Evolutionary conservation across 2,113 vertebrate species (phyloP), one percentile per base, ranked within the genome.

Genomic region (Seriola dumerili): DNA sequence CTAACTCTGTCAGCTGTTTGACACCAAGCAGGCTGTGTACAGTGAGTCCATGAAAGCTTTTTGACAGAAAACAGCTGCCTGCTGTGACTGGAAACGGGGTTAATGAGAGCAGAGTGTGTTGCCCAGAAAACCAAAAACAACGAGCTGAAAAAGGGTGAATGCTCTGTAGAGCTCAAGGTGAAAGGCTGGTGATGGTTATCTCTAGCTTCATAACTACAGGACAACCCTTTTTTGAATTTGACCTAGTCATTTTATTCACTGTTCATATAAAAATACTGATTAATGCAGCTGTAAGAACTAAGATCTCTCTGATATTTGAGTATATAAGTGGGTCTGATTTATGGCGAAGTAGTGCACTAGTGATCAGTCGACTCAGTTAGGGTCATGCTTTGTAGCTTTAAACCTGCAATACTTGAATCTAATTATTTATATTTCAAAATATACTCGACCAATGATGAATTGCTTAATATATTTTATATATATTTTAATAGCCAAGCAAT

Each of bases 361-460:
- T 72, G 62, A 67, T 81, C 52, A 58, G 46, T 76, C 17, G 50
- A 76, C 71, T 84, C 50, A 80, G 57, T 48, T 42, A 19, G 76
- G 82, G 76, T 80, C 74, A 34, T 63, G 70, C 84, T 89, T 92
- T 73, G 80, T 90, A 88, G 88, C 91, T 94, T 94, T 86, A 83
- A 92, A 93, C 92, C 94, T 95, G 94, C 91, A 85, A 94, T 94
- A 96, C 94, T 95, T 96, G 94, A 95, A 95, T 90, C 75, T 65
- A 85, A 92, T 89, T 75, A 89, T 92, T 89, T 94, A 85, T 91
- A 84, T 86, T 84, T 87, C 73, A 78, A 54, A 85, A 66, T 80
- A 64, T 76, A 76, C 40, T 80, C 64, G 42, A 85, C 85, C 88
- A 85, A 85, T n/a, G 9, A 54, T 85, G 62, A 83, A 74, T 36